A percentile compares a stretch with the other conserved stretches of the same genome.
These are phyloP conservation scores for Dromius quadrimaculatus DNA, from an alignment of 2,888 invertebrate genomes.

Conservation along the genomic window DNA sequence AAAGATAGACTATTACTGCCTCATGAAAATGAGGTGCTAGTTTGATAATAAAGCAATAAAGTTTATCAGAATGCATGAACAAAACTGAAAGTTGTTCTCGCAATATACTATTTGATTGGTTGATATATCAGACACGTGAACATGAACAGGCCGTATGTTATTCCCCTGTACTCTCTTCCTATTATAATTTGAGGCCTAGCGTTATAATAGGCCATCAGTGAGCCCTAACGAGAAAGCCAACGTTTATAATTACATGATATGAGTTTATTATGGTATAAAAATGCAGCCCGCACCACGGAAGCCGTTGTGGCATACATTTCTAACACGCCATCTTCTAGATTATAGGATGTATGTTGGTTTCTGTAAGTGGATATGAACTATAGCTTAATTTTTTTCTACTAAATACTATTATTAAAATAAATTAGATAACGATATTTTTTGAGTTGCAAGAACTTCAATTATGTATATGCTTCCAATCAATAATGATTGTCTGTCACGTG, in stretches of 20 bases:
- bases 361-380: too few relatives aligned
- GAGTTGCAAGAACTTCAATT: too few relatives aligned
- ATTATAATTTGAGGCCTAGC: conserved; percentile 7
- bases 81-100: conserved; percentile 11
- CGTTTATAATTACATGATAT: conserved; percentile 49
- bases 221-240: conserved; percentile 48
- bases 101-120: conserved; percentile 22
- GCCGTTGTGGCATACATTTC: conserved; percentile 37
- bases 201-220: conserved; percentile 44
- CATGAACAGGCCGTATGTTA: neutral
- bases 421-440: too few relatives aligned
- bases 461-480: too few relatives aligned
- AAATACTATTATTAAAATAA: too few relatives aligned
- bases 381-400: too few relatives aligned
- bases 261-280: conserved; percentile 48
- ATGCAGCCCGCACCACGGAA: conserved; percentile 33
- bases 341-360: too few relatives aligned
- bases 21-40: conserved; percentile 15
- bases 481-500: too few relatives aligned
- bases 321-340: conserved; percentile 33
- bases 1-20: neutral
- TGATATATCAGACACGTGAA: conserved; percentile 25
- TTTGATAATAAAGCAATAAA: conserved; percentile 26
- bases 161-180: neutral
- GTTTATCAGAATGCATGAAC: conserved; percentile 6